Conservation (phyloP, 1,140 invertebrate genomes). For the Panonychus citri region DNA sequence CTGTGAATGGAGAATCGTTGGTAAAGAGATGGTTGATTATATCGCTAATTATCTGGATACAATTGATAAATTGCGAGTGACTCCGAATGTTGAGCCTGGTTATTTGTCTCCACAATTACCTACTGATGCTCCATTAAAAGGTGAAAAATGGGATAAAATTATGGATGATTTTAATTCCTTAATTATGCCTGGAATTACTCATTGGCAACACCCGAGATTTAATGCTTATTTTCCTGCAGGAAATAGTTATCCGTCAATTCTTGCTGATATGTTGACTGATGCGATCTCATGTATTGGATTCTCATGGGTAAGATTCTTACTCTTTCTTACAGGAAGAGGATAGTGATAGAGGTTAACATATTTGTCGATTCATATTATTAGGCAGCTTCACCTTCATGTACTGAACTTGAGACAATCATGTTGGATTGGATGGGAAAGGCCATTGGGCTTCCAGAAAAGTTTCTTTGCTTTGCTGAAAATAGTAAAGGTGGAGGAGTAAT, state of each 20-base stretch:
- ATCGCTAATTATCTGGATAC: conserved; percentile 85
- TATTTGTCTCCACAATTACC: conserved; percentile 67
- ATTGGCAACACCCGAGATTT: conserved; percentile 97
- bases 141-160: conserved; percentile 71
- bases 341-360: neutral
- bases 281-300: conserved; percentile 93
- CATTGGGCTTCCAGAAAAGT: conserved; percentile 30
- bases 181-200: conserved; percentile 94
- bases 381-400: conserved; percentile 30
- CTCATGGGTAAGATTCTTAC: conserved; percentile 58
- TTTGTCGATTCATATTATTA: conserved; percentile 11
- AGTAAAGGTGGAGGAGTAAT: conserved; percentile 31
- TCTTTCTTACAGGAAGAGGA: neutral
- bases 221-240: conserved; percentile 97
- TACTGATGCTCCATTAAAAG: conserved; percentile 50
- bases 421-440: conserved; percentile 30
- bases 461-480: conserved; percentile 28
- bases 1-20: conserved; percentile 34
- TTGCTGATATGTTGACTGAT: conserved; percentile 91
- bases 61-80: conserved; percentile 49
- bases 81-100: conserved; percentile 69
- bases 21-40: conserved; percentile 93
- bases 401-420: conserved; percentile 29
- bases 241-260: conserved; percentile 86
- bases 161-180: conserved; percentile 81